Percentiles rank a stretch among this genome's conserved stretches.
Conservation (phyloP, 2,888 invertebrate genomes). For the Dasypogon diadema region DNA sequence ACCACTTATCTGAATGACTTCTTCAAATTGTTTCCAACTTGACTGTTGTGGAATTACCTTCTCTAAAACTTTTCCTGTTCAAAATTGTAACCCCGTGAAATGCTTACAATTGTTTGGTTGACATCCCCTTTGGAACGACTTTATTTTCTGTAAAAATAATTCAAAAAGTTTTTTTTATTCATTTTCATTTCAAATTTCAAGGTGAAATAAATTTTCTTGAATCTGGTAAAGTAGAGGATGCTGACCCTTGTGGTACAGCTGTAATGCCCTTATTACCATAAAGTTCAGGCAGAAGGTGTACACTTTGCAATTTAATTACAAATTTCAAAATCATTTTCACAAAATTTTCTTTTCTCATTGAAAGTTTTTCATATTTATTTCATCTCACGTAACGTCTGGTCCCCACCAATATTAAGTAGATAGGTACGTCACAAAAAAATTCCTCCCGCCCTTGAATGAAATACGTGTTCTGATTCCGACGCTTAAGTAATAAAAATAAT, state of each 20-base stretch:
- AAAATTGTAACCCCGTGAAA: conserved; percentile 28
- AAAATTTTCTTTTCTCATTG: conserved; percentile 19
- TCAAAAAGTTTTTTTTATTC: conserved; percentile 40
- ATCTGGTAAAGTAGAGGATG: background rate
- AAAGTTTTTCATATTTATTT: conserved; percentile 35
- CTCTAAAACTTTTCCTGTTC: conserved; percentile 16
- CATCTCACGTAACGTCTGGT: conserved; percentile 9
- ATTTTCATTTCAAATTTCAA: conserved; percentile 37
- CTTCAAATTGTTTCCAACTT: conserved; percentile 25
- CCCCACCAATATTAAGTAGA: conserved; percentile 9
- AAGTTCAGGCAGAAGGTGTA: background rate
- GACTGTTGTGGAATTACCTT: conserved; percentile 4
- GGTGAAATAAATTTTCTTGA: conserved; percentile 25
- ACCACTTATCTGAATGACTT: conserved; percentile 26
- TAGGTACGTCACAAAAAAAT: background rate
- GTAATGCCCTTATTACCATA: conserved; percentile 25
- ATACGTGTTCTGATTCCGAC: conserved; percentile 8
- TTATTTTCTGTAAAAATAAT: conserved; percentile 4
- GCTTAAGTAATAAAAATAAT: background rate
- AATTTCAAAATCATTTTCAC: conserved; percentile 33
- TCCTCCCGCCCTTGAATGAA: conserved; percentile 8
- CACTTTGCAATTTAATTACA: conserved; percentile 31
- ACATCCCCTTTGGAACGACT: background rate
- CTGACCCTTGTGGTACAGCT: conserved; percentile 24
- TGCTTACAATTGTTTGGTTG: conserved; percentile 30